These are phyloP conservation scores for Tetranychus piercei DNA, from an alignment of 2,888 invertebrate species.

Conservation along the genomic window DNA sequence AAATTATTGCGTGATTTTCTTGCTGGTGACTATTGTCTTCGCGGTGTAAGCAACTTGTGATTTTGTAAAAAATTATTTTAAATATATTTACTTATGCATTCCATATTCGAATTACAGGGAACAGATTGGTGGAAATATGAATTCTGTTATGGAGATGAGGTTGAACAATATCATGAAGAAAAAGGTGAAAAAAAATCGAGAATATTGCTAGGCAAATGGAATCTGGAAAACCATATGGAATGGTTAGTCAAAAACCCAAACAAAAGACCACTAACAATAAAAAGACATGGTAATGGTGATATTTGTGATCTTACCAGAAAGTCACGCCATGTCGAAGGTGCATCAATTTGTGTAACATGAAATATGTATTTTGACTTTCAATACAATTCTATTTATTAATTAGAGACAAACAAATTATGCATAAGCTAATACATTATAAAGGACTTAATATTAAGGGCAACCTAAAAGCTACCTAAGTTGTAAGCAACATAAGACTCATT, in stretches of 20 bases:
- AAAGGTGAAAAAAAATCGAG: conserved; percentile 49
- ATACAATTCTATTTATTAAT: too few relatives aligned
- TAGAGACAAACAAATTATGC: too few relatives aligned
- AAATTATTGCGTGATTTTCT: neutral
- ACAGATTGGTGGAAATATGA: conserved; percentile 62
- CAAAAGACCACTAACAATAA: conserved; percentile 31
- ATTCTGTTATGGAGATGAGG: conserved; percentile 78
- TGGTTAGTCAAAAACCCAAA: conserved; percentile 67
- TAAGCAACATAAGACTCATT: too few relatives aligned
- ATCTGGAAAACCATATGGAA: conserved; percentile 55
- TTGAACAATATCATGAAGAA: conserved; percentile 69
- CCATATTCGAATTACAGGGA: neutral
- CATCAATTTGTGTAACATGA: too few relatives aligned
- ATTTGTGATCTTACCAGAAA: conserved; percentile 49
- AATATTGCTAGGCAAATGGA: conserved; percentile 58
- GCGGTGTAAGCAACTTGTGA: neutral
- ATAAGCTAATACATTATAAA: too few relatives aligned
- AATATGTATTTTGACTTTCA: too few relatives aligned
- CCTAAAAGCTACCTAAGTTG: too few relatives aligned
- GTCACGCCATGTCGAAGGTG: conserved; percentile 57
- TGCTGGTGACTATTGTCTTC: neutral
- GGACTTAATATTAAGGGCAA: too few relatives aligned
- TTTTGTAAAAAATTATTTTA: conserved; percentile 6
- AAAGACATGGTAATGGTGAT: conserved; percentile 51
- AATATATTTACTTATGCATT: too few relatives aligned